Evolutionary conservation across 1,140 invertebrate species (phyloP), one percentile per base, ranked within the genome.

Genomic region (Drosophila oshimai): DNA sequence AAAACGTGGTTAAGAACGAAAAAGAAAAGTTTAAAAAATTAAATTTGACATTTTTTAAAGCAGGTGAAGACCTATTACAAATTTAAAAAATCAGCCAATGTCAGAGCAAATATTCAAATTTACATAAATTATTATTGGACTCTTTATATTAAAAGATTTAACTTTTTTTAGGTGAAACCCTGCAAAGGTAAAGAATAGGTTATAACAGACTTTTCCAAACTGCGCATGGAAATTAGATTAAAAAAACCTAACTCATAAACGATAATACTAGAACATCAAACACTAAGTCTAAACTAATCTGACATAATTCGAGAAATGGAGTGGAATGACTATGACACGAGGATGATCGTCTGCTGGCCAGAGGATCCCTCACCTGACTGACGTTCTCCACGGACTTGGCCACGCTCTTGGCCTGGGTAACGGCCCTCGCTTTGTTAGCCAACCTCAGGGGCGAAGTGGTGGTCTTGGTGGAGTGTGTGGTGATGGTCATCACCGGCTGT

Each of bases 401-500:
- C 36, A 37, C 41, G 31, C 36, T 37, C 41, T 69, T 60, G 41
- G 26, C 18, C 57, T 31, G 34, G 12, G 37, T 24, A 20, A 31
- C n/a, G 17, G 46, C 34, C 37, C 39, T 34, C 18, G 36, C 5
- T 28, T 60, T 17, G 29, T 26, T 29, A 41, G 28, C 31, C 49
- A 60, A 46, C 15, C 47, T 58, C 31, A 61, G 17, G 5, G 74
- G 47, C 33, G 76, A 76, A 18, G 55, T 34, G 15, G 55, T 87
- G 44, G 76, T 50, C 18, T 74, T 86, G 5, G 50, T 80, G 39
- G 79, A 67, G 24, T 61, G 64, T 10, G 74, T 88, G 34, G 71
- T 84, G 39, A 54, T 60, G 28, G 89, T 78, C 89, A 90, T 90
- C 49, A 90, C 55, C 18, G 89, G 84, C 65, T 90, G 54, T 17